These are phyloP conservation scores for Meta bourneti DNA, from an alignment of 2,888 invertebrate species.

Conservation along the genomic window DNA sequence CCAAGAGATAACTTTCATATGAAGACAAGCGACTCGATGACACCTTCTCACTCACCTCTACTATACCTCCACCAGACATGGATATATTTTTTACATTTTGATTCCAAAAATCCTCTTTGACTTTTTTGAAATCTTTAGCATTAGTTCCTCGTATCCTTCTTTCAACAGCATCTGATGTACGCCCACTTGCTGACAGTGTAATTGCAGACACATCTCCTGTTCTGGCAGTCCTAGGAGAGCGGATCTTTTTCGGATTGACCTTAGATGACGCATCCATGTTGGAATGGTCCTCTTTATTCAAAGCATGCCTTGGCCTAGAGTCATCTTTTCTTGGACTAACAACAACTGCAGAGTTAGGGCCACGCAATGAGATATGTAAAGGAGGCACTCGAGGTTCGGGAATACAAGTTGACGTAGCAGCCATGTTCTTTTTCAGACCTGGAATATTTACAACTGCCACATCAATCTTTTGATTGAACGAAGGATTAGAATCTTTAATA, in stretches of 20 bases:
- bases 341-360: constrained; percentile 90
- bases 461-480: constrained; percentile 86
- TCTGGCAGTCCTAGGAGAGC: constrained; percentile 67
- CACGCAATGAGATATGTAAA: constrained; percentile 91
- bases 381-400: constrained; percentile 91
- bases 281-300: constrained; percentile 65
- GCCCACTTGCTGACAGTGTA: constrained; percentile 34
- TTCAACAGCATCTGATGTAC: constrained; percentile 41
- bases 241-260: constrained; percentile 66
- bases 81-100: constrained; percentile 76
- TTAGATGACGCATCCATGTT: constrained; percentile 42
- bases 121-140: constrained; percentile 69
- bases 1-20: constrained; percentile 64
- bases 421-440: constrained; percentile 61
- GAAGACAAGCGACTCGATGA: constrained; percentile 62
- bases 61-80: constrained; percentile 77
- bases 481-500: constrained; percentile 51
- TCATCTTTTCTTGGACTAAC: constrained; percentile 81
- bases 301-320: constrained; percentile 68
- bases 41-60: constrained; percentile 72
- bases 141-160: constrained; percentile 49
- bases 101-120: constrained; percentile 76
- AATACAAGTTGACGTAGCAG: constrained; percentile 53
- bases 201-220: constrained; percentile 54
- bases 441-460: constrained; percentile 87